Conservation (phyloP, 2,888 invertebrate species). For the Tholera decimalis region DNA sequence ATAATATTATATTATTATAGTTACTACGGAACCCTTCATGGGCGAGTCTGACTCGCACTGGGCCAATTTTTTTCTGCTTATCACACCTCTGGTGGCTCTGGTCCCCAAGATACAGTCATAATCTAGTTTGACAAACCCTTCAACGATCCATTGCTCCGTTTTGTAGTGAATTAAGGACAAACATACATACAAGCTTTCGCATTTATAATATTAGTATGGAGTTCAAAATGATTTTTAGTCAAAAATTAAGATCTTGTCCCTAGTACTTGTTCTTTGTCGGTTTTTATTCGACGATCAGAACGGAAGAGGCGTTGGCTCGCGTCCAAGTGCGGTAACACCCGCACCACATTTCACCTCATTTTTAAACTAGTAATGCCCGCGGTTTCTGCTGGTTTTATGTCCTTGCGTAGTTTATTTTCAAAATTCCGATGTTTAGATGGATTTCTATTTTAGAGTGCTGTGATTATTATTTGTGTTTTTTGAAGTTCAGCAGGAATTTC, state of each 20-base stretch:
- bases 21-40: no score
- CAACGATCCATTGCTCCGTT: no score
- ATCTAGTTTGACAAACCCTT: no score
- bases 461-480: constrained; percentile 25
- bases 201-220: no score
- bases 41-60: no score
- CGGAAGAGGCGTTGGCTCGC: constrained; percentile 69
- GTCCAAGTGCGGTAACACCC: constrained; percentile 65
- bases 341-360: constrained; percentile 65
- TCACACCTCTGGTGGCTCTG: no score
- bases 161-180: no score
- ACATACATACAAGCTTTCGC: no score
- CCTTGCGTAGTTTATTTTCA: constrained; percentile 56
- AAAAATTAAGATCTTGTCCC: constrained; percentile 25
- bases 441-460: constrained; percentile 31
- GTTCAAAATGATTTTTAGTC: constrained; percentile 20
- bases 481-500: constrained; percentile 16
- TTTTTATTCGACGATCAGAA: constrained; percentile 51
- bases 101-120: no score
- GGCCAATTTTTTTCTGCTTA: no score
- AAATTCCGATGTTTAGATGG: constrained; percentile 45
- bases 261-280: constrained; percentile 32
- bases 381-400: constrained; percentile 59
- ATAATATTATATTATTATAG: no score
- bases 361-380: constrained; percentile 52